Evolutionary conservation across 2,113 vertebrate species (phyloP), one percentile per base, ranked within the genome.

Genomic region (Cyanoramphus novaezelandiae): DNA sequence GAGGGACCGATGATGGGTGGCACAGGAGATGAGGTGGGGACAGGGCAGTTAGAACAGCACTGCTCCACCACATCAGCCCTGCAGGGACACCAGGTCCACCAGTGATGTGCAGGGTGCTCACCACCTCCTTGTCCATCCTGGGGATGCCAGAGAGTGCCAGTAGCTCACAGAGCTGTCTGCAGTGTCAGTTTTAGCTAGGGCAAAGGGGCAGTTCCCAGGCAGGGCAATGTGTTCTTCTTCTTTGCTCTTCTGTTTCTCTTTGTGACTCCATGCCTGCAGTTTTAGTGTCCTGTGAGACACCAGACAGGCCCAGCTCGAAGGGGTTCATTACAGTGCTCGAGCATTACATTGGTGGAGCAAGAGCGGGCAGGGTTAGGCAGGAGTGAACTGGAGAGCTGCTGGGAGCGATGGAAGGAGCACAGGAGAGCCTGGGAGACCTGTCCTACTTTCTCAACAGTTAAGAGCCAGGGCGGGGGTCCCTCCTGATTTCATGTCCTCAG

Each of bases 401-500:
- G 70, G 75, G 47, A 55, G 78, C 14, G 62, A 33, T 71, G 88
- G 88, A 92, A 95, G 85, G 86, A 93, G 94, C 88, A 82, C 68
- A 39, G 83, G 21, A 91, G 90, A 92, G 83, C 96, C 95, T 93
- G 88, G 12, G 94, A 95, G 95, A 96, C 80, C 77, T 96, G 96
- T 49, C 95, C 96, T 95, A 96, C 91, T 96, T 97, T 92, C 60
- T 37, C 60, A 91, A 35, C 64, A 88, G 39, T 59, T 50, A 70
- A 21, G 37, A 90, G 82, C 60, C 18, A 17, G 37, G 59, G 76
- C 29, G 2, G 74, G 52, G 64, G 62, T 90, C 91, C 94, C 96
- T 83, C 60, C 88, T 90, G 92, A 83, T 63, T 95, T 94, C 79
- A 55, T 67, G 77, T 88, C 13, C 67, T 52, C 85, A 47, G 62